Base-by-base conservation (phyloP, 2,888 invertebrate species). In the Chirona hameri region DNA sequence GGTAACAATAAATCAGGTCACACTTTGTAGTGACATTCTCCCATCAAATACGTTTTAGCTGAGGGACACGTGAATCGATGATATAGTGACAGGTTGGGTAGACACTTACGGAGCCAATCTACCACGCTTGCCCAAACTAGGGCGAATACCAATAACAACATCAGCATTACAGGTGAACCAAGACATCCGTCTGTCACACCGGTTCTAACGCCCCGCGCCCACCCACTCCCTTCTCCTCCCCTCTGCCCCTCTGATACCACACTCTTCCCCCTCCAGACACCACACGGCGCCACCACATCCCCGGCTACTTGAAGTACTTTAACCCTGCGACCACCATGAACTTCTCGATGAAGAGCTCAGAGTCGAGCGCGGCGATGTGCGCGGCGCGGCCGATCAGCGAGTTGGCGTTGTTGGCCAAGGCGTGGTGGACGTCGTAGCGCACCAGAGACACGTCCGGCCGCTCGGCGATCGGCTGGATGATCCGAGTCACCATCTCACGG, bases 321-420 rank as follows among this genome's bases (percentile, higher is more conserved):
- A 97, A 92, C 84, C 96, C 98, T 83, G 96, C 95, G 84, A 98
- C 97, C 83, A 95, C 92, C 87, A 99, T 92, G 89, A 99, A 97
- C 90, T 99, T 99, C 89, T 99, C 98, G 86, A 99, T 97, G 89
- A 99, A 99, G 82, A 98, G 92, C 90, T 98, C 98, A 21, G 98
- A 98, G 90, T 99, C 99, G 82, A 99, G 91, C 55, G 98, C 97
- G 82, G 98, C 98, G 87, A 99, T 98, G 90, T 99, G 98, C 21
- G 98, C 98, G 21, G 98, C 97, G 86, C 98, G 91, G 85, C 98
- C 98, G 84, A 98, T 97, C 84, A 98, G 91, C 82, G 97, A 95
- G 89, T 98, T 97, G 84, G 98, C 97, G 31, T 96, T 96, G 87
- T 94, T 95, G 10, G 96, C 95, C 85, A 97, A 90, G 39, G 97